Evolutionary conservation across 2,113 vertebrate species (phyloP).

Genomic region (Ginglymostoma cirratum): DNA sequence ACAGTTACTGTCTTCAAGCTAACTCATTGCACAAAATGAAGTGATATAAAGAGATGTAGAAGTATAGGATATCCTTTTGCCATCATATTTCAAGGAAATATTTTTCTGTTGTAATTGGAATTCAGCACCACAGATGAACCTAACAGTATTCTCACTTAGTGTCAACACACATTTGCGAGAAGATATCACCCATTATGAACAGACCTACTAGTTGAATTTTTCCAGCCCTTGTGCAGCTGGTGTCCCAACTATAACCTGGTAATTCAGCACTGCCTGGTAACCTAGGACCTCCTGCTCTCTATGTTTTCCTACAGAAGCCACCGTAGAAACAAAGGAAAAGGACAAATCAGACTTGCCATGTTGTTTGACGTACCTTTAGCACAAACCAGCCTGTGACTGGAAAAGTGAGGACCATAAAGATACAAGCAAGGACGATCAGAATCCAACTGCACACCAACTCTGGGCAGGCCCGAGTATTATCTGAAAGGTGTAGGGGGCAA

Average conservation of each 20-base stretch:
- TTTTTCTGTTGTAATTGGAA: not conserved
- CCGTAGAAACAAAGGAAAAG: not conserved
- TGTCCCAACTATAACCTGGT: not conserved
- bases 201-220: not conserved
- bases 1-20: not conserved
- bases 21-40: not conserved
- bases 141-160: not conserved
- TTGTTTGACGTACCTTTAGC: constrained; percentile 62
- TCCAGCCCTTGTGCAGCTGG: not conserved
- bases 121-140: not conserved
- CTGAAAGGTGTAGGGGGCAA: constrained; percentile 46
- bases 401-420: constrained; percentile 68
- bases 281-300: not conserved
- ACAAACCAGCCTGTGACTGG: constrained; percentile 82
- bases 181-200: not conserved
- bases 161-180: not conserved
- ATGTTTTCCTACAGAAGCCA: not conserved
- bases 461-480: constrained; percentile 63
- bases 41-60: not conserved
- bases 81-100: not conserved
- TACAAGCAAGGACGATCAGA: constrained; percentile 65
- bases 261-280: not conserved
- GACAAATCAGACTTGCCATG: not conserved
- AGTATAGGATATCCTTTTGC: not conserved
- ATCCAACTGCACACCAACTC: constrained; percentile 74